A percentile compares a stretch with the other conserved stretches of the same genome.
Evolutionary conservation across 2,113 vertebrate species (phyloP).

Genomic region (Pleuronectes platessa): DNA sequence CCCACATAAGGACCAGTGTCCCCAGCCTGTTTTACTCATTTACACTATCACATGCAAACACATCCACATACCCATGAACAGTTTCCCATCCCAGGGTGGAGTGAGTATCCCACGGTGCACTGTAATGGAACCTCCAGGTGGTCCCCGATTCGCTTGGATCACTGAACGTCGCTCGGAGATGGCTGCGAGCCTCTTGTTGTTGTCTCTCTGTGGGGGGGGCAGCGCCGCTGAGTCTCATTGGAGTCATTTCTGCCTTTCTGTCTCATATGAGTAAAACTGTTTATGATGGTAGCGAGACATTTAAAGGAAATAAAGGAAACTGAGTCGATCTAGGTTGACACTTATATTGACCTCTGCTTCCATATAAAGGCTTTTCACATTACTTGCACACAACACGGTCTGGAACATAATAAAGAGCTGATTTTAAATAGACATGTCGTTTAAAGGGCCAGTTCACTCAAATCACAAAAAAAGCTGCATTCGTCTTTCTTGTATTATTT

Average conservation of each 20-base stretch:
- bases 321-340: slow-evolving; percentile 34
- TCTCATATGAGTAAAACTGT: slow-evolving; percentile 32
- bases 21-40: slow-evolving; percentile 6
- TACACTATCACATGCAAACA: slow-evolving; percentile 24
- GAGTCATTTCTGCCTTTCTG: slow-evolving; percentile 46
- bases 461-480: not conserved
- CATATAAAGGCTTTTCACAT: slow-evolving; percentile 55
- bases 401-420: slow-evolving; percentile 32
- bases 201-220: slow-evolving; percentile 46
- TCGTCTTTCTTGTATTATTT: not conserved
- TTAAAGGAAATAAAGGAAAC: slow-evolving; percentile 62
- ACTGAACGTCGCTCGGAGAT: slow-evolving; percentile 54
- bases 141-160: slow-evolving; percentile 70
- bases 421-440: slow-evolving; percentile 31
- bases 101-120: slow-evolving; percentile 61
- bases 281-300: slow-evolving; percentile 15
- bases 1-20: slow-evolving; percentile 34
- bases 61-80: slow-evolving; percentile 37
- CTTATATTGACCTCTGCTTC: slow-evolving; percentile 66
- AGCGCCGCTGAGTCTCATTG: slow-evolving; percentile 36
- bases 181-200: slow-evolving; percentile 38
- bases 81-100: slow-evolving; percentile 40
- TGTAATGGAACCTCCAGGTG: slow-evolving; percentile 75
- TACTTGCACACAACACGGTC: slow-evolving; percentile 40
- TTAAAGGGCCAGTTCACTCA: slow-evolving; percentile 7